Evolutionary conservation across 2,113 vertebrate genomes (phyloP).

Genomic region (Gopherus flavomarginatus): DNA sequence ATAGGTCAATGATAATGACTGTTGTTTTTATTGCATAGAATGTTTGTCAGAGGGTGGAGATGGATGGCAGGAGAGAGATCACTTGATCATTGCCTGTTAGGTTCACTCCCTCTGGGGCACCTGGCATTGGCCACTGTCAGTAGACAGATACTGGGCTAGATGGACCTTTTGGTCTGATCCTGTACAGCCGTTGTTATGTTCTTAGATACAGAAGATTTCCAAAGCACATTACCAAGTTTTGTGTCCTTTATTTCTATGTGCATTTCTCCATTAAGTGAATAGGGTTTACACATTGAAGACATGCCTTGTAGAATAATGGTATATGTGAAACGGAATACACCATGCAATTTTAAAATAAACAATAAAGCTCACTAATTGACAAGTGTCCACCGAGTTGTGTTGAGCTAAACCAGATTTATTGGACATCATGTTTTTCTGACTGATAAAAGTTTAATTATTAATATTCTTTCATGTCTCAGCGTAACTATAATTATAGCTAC

Average conservation of each 20-base stretch:
- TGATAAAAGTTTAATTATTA: conserved; percentile 49
- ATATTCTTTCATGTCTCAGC: conserved; percentile 37
- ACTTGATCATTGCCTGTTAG: no score
- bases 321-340: conserved; percentile 32
- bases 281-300: background rate
- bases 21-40: background rate
- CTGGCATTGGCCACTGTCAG: no score
- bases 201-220: background rate
- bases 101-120: no score
- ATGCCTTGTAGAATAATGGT: background rate
- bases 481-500: conserved; percentile 42
- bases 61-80: no score
- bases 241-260: background rate
- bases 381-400: conserved; percentile 6
- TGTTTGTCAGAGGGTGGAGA: no score
- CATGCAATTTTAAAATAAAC: conserved; percentile 33
- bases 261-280: background rate
- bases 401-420: conserved; percentile 35
- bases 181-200: no score
- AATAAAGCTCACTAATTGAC: background rate
- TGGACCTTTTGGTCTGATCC: no score
- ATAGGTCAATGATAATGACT: background rate
- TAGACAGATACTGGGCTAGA: no score
- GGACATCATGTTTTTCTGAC: conserved; percentile 32
- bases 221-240: background rate